Evolutionary conservation across 2,888 invertebrate species (phyloP).

Genomic region (Agonopterix arenella): DNA sequence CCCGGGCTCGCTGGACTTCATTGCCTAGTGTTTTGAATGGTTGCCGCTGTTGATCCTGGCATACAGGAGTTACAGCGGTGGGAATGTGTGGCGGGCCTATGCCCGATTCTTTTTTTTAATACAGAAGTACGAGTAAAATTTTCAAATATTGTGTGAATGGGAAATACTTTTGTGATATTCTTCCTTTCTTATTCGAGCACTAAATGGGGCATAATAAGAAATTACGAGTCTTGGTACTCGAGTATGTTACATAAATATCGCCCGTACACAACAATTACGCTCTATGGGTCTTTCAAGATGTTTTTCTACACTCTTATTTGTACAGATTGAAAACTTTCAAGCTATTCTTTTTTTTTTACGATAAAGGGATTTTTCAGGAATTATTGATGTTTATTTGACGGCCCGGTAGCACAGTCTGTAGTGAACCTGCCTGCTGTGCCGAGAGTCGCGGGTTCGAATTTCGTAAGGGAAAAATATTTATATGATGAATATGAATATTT

Average conservation of each 20-base stretch:
- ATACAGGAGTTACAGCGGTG: too few relatives aligned
- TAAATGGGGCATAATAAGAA: conserved; percentile 5
- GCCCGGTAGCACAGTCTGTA: too few relatives aligned
- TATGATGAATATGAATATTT: too few relatives aligned
- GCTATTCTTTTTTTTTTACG: conserved; percentile 1
- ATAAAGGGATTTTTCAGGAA: background rate
- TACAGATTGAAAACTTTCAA: conserved; percentile 2
- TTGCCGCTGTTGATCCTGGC: too few relatives aligned
- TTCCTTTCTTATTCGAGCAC: conserved; percentile 1
- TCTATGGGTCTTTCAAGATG: background rate
- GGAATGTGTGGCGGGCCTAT: too few relatives aligned
- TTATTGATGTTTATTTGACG: background rate
- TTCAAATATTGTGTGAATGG: background rate
- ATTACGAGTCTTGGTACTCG: conserved; percentile 1
- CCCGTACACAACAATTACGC: conserved; percentile 4
- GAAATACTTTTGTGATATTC: background rate
- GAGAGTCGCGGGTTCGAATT: too few relatives aligned
- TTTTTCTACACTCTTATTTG: conserved; percentile 4
- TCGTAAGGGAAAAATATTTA: too few relatives aligned
- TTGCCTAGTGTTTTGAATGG: too few relatives aligned
- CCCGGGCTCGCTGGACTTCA: too few relatives aligned
- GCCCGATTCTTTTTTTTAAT: too few relatives aligned
- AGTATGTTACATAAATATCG: conserved; percentile 5
- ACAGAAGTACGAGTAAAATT: background rate
- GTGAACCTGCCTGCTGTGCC: too few relatives aligned